A percentile compares a stretch with the other conserved stretches of the same genome.
These are phyloP conservation scores for Copsychus sechellarum DNA, from an alignment of 2,113 vertebrate genomes.

Conservation along the genomic window DNA sequence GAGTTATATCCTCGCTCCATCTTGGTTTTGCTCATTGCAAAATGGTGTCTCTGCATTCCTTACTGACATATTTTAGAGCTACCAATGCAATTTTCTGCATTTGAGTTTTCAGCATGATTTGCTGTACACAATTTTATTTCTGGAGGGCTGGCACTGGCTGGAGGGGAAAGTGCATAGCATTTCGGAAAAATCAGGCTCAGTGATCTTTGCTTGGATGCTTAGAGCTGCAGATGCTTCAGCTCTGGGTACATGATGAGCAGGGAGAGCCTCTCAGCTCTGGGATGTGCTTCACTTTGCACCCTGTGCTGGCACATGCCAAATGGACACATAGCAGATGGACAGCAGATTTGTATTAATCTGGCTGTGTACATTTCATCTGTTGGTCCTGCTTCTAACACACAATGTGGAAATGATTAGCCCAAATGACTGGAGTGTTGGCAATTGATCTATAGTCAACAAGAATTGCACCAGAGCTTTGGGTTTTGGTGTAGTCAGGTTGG, in stretches of 20 bases:
- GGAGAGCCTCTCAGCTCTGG: neutral
- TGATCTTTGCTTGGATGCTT: neutral
- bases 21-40: neutral
- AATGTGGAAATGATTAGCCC: neutral
- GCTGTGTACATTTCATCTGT: neutral
- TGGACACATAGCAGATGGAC: neutral
- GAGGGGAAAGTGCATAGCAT: neutral
- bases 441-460: neutral
- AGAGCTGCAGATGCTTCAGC: neutral
- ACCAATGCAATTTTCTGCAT: neutral
- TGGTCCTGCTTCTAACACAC: neutral
- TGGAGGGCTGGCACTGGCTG: neutral
- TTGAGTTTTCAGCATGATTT: neutral
- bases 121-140: neutral
- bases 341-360: neutral
- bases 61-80: neutral
- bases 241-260: neutral
- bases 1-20: neutral
- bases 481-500: neutral
- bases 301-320: neutral
- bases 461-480: neutral
- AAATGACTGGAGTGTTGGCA: fast-evolving
- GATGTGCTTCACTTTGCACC: neutral
- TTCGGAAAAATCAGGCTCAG: neutral
- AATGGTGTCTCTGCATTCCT: neutral